phyloP scores from a whole-genome alignment of 53 echinoderm and acorn worm genomes.

The Henricia sp. region DNA sequence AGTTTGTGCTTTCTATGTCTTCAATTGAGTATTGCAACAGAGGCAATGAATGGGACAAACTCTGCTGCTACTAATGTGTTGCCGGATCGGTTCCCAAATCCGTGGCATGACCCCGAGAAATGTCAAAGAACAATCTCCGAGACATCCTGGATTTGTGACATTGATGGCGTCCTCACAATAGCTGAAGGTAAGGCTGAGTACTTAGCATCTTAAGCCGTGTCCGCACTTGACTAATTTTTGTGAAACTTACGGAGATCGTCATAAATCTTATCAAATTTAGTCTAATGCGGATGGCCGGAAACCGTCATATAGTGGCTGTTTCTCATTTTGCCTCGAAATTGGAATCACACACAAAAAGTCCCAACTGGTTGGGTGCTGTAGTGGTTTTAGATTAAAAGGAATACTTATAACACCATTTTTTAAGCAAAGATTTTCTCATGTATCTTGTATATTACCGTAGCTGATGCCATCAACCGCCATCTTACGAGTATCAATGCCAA shows the following conservation, averaged over 20 bases:
- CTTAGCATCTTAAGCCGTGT: not conserved
- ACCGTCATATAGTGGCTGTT: too few relatives aligned
- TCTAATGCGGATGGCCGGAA: too few relatives aligned
- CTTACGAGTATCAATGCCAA: conserved; percentile 31
- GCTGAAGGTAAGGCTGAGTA: conserved; percentile 15
- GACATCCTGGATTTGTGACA: conserved; percentile 54
- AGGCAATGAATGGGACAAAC: not conserved
- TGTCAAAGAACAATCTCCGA: not conserved
- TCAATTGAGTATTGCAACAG: not conserved
- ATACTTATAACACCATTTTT: too few relatives aligned
- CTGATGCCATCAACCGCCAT: not conserved
- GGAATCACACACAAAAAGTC: too few relatives aligned
- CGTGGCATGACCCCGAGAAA: not conserved
- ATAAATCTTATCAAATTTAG: too few relatives aligned
- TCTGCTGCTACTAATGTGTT: not conserved
- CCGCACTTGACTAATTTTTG: too few relatives aligned
- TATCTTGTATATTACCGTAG: too few relatives aligned
- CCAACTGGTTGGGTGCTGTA: too few relatives aligned
- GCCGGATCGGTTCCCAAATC: conserved; percentile 21
- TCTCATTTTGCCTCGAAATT: too few relatives aligned
- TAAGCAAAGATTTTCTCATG: too few relatives aligned
- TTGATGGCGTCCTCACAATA: conserved; percentile 33
- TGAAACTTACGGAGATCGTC: too few relatives aligned
- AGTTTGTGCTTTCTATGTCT: conserved; percentile 16
- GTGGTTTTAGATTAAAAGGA: too few relatives aligned